Conservation (phyloP, 2,797 vertebrate genomes). For the Oceanodroma leucorhoa region DNA sequence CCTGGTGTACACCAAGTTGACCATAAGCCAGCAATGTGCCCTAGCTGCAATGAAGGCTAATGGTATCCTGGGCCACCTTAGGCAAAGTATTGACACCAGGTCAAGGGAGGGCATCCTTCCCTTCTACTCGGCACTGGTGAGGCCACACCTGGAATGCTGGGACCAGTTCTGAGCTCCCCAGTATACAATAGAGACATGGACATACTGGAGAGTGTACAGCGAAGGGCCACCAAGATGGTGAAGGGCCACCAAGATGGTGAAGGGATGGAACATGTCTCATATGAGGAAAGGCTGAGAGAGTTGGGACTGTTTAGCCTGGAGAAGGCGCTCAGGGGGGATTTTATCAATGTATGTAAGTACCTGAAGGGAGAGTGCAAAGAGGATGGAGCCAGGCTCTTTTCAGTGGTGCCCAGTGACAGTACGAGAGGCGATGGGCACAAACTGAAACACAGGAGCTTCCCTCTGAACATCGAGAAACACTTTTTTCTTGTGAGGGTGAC, state of each 20-base stretch:
- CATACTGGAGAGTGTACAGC: rapidly evolving
- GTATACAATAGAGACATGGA: not conserved
- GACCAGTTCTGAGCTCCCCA: not conserved
- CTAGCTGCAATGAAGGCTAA: not conserved
- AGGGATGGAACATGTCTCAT: not conserved
- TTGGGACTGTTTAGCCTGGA: not conserved
- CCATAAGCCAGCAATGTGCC: not conserved
- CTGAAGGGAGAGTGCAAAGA: not conserved
- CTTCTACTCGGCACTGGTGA: not conserved
- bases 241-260: not conserved
- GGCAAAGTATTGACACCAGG: not conserved
- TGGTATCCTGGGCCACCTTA: not conserved
- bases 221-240: not conserved
- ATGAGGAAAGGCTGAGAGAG: not conserved
- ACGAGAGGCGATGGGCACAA: not conserved
- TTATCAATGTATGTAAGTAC: not conserved
- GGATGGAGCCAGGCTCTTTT: not conserved
- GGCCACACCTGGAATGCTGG: not conserved
- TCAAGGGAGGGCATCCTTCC: not conserved
- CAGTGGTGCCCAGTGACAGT: not conserved
- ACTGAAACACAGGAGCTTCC: not conserved
- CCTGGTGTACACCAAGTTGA: not conserved
- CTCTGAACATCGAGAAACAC: not conserved
- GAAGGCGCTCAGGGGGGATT: rapidly evolving
- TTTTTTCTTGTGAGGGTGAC: not conserved